Evolutionary conservation across 1,140 invertebrate species (phyloP), one percentile per base, ranked within the genome.

Genomic region (Leptinotarsa defecta): DNA sequence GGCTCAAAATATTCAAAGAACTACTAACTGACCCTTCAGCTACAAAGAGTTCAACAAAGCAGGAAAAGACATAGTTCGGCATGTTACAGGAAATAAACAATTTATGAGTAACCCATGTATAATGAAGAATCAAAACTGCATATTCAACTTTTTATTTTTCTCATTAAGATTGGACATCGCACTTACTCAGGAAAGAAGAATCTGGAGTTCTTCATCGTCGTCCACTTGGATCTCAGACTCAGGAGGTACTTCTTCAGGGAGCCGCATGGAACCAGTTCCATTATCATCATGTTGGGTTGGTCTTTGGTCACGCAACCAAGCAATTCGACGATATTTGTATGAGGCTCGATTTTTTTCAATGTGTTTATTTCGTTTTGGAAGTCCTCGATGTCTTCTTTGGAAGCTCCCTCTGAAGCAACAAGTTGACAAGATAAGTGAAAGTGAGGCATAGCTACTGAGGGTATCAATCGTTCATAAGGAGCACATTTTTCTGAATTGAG

Each of bases 181-280:
- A 62, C 74, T 80, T 79, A 84, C 81, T 80, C 79, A 13, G 78
- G 74, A 77, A 82, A 82, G 52, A 81, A 81, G 22, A 76, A 73
- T 65, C 73, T 24, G 22, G 70, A 19, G 48, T 74, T 79, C 64
- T 76, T 76, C 70, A 78, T 74, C 49, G 69, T 73, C 5, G 77
- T 74, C 79, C 82, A 83, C 65, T 83, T 79, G 49, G 84, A 78
- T 67, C 86, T 82, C 67, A 87, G 75, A 13, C 78, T 78, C 3
- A 79, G 24, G 15, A 86, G 76, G 74, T 86, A 84, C 8, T 79
- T 70, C 68, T 94, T 90, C 63, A 96, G 86, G 85, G 94, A 94
- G 3, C 94, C 94, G 72, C 91, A 91, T 0, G 92, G 90, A 19
- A 94, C 91, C 80, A 92, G 95, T 82, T 96, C 94, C 86, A 96